Base-by-base conservation (phyloP, 53 echinoderm and acorn worm species). In the Paracentrotus lividus region DNA sequence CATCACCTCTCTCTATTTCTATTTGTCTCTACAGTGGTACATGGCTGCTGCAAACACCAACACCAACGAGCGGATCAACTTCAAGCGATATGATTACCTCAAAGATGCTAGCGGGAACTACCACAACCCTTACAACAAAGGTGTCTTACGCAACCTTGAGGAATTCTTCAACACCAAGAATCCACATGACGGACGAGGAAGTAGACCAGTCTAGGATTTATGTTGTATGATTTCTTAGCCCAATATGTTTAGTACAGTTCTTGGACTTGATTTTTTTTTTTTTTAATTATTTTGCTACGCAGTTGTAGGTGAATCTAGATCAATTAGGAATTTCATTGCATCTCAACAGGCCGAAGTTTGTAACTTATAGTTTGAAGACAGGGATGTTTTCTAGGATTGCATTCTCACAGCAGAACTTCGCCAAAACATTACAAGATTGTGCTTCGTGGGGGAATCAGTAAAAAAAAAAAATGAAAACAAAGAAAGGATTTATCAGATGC, bases 41-140 rank as follows among this genome's bases (percentile, higher is more conserved):
- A 99, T 96, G 96, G 97, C 97, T 31, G 85, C 94, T 10, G 43
- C 64, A 16, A 99, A 99, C 93, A 96, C 93, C 93, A 99, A 96
- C 93, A 99, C 97, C 90, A 99, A 99, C 54, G 99, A 99, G 92
- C 85, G 99, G 49, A 95, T 99, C 89, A 99, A 99, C 92, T 77
- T 45, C 94, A 95, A 96, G 93, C 97, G 97, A 55, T 97, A 99
- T 67, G 88, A 95, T 44, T 97, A 97, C 95, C 85, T 97, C 91
- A 99, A 96, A 53, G 97, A 96, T 49, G 97, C 96, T 36, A 95
- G 94, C 65, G 97, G 96, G 15, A 96, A 95, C 93, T 99, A 38
- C 96, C 96, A 95, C 97, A 99, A 97, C 34, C 99, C 99, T 9
- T 99, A 96, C 95, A 88, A 99, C 94, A 77, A 95, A 38, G 99